These are phyloP conservation scores for Drosophila virilis DNA, from an alignment of 1,140 invertebrate species.

Conservation along the genomic window DNA sequence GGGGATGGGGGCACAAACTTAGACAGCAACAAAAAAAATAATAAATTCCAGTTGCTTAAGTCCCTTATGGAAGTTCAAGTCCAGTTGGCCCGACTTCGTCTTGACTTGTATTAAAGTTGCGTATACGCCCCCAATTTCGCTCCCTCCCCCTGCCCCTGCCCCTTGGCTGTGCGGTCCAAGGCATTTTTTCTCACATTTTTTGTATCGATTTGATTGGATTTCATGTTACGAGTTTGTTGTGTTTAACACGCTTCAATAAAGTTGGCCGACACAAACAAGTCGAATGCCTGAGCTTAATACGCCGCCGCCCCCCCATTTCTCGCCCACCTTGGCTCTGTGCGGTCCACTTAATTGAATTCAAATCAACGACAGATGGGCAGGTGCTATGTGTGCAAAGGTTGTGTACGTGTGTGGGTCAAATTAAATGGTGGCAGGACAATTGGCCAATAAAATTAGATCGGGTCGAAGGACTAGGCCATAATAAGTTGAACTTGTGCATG, in stretches of 20 bases:
- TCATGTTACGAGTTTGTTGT: constrained; percentile 65
- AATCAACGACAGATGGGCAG: constrained; percentile 34
- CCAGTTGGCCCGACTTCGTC: constrained; percentile 16
- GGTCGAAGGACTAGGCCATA: constrained; percentile 7
- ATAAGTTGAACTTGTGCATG: not conserved
- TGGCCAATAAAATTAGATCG: not conserved
- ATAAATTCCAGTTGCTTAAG: constrained; percentile 35
- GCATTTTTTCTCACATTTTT: not conserved
- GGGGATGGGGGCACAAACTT: no score
- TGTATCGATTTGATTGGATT: constrained; percentile 82
- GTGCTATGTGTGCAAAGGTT: constrained; percentile 11
- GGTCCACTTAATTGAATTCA: constrained; percentile 71
- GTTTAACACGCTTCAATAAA: constrained; percentile 73
- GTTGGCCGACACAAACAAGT: constrained; percentile 22
- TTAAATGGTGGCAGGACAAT: constrained; percentile 32
- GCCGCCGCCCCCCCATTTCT: constrained; percentile 14
- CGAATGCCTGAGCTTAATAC: constrained; percentile 27
- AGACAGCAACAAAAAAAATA: constrained; percentile 14
- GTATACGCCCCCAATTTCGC: constrained; percentile 33
- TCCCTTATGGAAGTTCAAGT: constrained; percentile 14
- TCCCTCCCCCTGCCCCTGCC: not conserved
- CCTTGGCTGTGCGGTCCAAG: not conserved
- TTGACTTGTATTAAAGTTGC: constrained; percentile 32
- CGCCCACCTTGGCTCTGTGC: not conserved
- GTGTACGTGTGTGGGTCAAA: constrained; percentile 10